Evolutionary conservation across 2,113 vertebrate species (phyloP), one percentile per base, ranked within the genome.

Genomic region (Alligator sinensis): DNA sequence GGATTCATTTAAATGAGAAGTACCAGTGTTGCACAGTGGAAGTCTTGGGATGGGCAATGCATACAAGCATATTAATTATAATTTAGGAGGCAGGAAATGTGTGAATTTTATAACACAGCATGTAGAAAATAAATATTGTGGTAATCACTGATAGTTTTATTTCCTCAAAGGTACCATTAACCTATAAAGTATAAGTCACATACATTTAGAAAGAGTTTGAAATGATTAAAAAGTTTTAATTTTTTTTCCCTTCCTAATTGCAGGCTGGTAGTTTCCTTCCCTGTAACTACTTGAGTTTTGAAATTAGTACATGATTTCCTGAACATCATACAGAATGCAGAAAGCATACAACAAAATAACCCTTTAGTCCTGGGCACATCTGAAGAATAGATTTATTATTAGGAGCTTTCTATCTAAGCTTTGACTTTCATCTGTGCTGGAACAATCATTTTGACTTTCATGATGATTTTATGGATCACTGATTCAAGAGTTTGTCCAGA

Each of bases 1-100:
- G 97, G 97, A 97, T 97, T 94, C 96, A 86, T 97, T 98, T 98
- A 98, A 97, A 97, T 97, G 97, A 98, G 97, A 97, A 97, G 94
- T 3, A 3, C 87, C 80, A 75, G 89, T 9, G 8, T 91, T 77
- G 77, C 88, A 47, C 95, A 22, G 55, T 18, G 22, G 89, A 97
- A 96, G 85, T 81, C 96, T 94, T 58, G 11, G 97, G 95, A 97
- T 80, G 89, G 96, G 91, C 96, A 94, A 89, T 0, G 12, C 95
- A 88, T 94, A 90, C 85, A 66, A 96, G 96, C 95, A 97, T 97
- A 97, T 97, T 98, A 97, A 98, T 97, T 97, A 96, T 89, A 85
- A 87, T 93, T 96, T 97, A 62, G 89, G 91, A 96, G 95, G 72
- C 91, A 97, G 82, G 95, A 97, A 96, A 96, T 92, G 61, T 63